Base-by-base conservation (phyloP, 1,140 invertebrate genomes). In the Sipha flava region DNA sequence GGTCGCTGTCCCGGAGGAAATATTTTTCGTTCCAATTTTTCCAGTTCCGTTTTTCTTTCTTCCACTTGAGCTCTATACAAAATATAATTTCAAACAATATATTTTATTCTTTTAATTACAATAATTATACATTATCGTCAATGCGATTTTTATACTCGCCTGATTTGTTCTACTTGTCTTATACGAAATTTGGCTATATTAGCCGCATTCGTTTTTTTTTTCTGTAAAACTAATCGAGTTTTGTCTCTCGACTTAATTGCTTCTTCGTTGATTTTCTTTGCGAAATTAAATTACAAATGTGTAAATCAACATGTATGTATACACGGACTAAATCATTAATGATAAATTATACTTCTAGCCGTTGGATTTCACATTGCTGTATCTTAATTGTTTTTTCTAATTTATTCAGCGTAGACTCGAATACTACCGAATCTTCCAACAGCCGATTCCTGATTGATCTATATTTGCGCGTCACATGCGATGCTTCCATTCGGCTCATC, bases 401-500 rank as follows among this genome's bases (percentile, higher is more conserved):
- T 49, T 88, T 88, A n/a, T 88, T 85, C 2, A 94, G 85, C 49
- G 90, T 91, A 10, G 90, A 92, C 82, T 92, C 91, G 81, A 93
- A 93, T 64, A 90, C 72, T 0, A 85, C 84, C 10, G 82, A 82
- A 52, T 85, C 84, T 3, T 84, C 81, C 40, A 84, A 79, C 26
- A 83, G 52, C 29, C 77, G 70, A 72, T 70, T 79, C 21, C 49
- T 79, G n/a, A 93, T 93, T 9, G 89, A 89, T 62, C 86, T 86
- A 82, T 94, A 94, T 83, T 93, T 93, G 84, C 92, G 92, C 80
- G 90, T 89, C 1, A 93, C 88, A 79, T 93, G 89, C 82, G 92
- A 90, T 2, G 92, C 92, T 85, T 94, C 92, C 85, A 92, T 91
- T 86, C 91, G 90, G 86, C 93, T 92, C 45, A 94, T 90, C 70